Percentiles rank a stretch among this genome's conserved stretches.
Conservation (phyloP, 2,888 invertebrate species). For the Cenopis cana region DNA sequence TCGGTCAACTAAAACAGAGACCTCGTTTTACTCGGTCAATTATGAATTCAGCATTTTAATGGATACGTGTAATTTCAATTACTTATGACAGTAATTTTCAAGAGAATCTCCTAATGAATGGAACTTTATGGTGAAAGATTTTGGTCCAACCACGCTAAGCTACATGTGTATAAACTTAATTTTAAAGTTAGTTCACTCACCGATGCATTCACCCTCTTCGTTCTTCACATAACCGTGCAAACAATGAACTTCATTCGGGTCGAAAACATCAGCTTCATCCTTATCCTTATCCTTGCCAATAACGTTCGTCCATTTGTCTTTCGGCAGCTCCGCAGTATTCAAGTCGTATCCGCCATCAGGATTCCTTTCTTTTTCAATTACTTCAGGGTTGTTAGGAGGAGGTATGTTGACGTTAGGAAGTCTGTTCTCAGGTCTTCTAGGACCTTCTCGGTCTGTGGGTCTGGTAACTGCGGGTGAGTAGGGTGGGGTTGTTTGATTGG, state of each 20-base stretch:
- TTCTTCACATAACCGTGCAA: constrained; percentile 84
- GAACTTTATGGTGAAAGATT: too few species aligned
- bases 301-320: constrained; percentile 63
- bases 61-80: too few species aligned
- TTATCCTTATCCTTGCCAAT: constrained; percentile 52
- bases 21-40: too few species aligned
- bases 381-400: constrained; percentile 51
- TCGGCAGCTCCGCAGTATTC: constrained; percentile 61
- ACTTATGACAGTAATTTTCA: too few species aligned
- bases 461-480: constrained; percentile 45
- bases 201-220: constrained; percentile 83
- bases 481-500: constrained; percentile 46
- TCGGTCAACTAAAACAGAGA: too few species aligned
- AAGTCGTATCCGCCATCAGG: constrained; percentile 57
- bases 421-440: constrained; percentile 46
- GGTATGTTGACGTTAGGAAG: constrained; percentile 50
- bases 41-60: too few species aligned
- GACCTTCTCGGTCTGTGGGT: constrained; percentile 39
- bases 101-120: too few species aligned
- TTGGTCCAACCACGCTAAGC: too few species aligned
- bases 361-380: constrained; percentile 56
- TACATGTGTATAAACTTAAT: too few species aligned
- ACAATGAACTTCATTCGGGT: constrained; percentile 71
- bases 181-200: constrained; percentile 63
- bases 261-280: constrained; percentile 55